Evolutionary conservation across 2,888 invertebrate species (phyloP), one percentile per base, ranked within the genome.

Genomic region (Drosophila kambysellisi): DNA sequence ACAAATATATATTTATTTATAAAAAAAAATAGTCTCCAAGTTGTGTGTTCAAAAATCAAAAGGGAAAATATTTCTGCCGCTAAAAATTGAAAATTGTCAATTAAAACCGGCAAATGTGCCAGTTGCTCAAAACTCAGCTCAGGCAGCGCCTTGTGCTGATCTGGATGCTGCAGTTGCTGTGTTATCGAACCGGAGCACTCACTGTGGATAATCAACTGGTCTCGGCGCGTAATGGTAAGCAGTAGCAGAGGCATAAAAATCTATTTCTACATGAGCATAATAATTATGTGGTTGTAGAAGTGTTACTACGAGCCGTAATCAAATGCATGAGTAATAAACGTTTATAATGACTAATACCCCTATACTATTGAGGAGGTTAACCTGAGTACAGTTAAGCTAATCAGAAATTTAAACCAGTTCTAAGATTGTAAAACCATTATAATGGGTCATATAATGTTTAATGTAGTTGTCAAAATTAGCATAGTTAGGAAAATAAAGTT

Each of bases 161-260:
- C 53, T 75, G 70, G 57, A 54, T 61, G 65, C 60, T 87, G 53
- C 81, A 68, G 39, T 67, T 74, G 59, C 71, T 78, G 64, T 82
- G 81, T 75, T 51, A 65, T 30, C 48, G 15, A 35, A 35, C 80
- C 25, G 56, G 54, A 5, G 75, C 86, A 5, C 74, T 93, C 65
- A 92, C 91, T 20, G 93, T 93, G 82, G 93, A 93, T 81, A 93
- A 93, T 81, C 92, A 92, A 79, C 82, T 93, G 74, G 92, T 93
- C 54, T 91, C 93, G 41, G 91, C 92, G 29, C 86, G 92, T 84
- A 93, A 92, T 92, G 93, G 93, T 93, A 80, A 92, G 93, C 30
- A 3, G 12, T 6, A 7, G 20, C 15, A 12, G 9, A 30, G 4
- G 17, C 35, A 25, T 11, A 17, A 11, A 56, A 39, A 39, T 29